Evolutionary conservation across 2,888 invertebrate species (phyloP).

Genomic region (Agrenia bidenticulata): DNA sequence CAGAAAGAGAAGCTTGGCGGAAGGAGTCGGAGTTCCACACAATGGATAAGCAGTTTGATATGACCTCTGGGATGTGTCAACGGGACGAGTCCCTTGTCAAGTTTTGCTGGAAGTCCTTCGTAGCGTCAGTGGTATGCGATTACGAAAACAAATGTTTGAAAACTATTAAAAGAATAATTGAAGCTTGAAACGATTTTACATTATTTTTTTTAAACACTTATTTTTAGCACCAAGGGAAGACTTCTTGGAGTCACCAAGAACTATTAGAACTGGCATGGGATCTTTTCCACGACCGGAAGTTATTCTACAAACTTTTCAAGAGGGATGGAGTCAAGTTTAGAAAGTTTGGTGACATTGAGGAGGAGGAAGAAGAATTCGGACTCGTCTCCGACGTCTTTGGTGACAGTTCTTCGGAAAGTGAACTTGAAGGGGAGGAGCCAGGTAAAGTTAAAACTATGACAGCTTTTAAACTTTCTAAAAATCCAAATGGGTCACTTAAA

Average conservation of each 20-base stretch:
- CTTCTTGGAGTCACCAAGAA: constrained; percentile 41
- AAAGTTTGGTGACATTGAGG: constrained; percentile 13
- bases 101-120: constrained; percentile 41
- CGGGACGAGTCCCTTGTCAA: constrained; percentile 6
- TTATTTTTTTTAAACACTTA: neutral
- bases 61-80: constrained; percentile 22
- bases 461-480: neutral
- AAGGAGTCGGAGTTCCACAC: constrained; percentile 30
- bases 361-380: constrained; percentile 21
- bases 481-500: neutral
- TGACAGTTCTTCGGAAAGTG: neutral
- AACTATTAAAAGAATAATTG: neutral
- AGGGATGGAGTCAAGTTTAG: neutral
- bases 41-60: constrained; percentile 14
- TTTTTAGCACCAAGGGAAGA: constrained; percentile 28
- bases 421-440: constrained; percentile 6
- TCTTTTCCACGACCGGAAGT: constrained; percentile 35
- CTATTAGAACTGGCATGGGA: constrained; percentile 43
- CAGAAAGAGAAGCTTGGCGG: constrained; percentile 24
- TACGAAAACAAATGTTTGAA: neutral
- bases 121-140: constrained; percentile 26
- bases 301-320: constrained; percentile 37
- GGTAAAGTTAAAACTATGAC: neutral
- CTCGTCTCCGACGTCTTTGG: neutral
- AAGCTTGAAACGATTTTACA: neutral